phyloP scores from a whole-genome alignment of 30 jellyfish, hydroid and myxozoan species.

The Rhopilema esculentum region DNA sequence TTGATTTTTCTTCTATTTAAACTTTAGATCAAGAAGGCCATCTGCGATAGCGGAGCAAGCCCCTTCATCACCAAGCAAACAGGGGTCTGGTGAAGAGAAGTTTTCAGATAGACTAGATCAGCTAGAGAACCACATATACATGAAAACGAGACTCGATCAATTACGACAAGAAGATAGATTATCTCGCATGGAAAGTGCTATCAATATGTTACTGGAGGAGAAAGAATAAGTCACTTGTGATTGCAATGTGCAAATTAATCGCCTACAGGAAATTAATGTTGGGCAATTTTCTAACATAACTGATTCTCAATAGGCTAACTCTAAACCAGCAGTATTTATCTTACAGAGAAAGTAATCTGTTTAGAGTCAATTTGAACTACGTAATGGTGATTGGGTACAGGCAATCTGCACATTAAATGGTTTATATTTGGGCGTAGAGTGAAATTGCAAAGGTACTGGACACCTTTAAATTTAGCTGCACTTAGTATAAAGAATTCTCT shows the following conservation, averaged over 20 bases:
- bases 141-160: slow-evolving; percentile 40
- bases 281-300: too few species aligned
- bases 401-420: too few species aligned
- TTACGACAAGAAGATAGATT: slow-evolving; percentile 46
- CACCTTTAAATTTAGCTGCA: too few species aligned
- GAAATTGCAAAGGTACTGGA: too few species aligned
- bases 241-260: neutral
- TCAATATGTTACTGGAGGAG: slow-evolving; percentile 46
- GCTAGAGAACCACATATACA: slow-evolving; percentile 29
- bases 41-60: slow-evolving; percentile 32
- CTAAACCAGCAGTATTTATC: too few species aligned
- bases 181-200: slow-evolving; percentile 52
- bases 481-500: too few species aligned
- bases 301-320: too few species aligned
- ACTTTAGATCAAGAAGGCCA: slow-evolving; percentile 24
- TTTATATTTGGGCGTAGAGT: too few species aligned
- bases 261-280: neutral
- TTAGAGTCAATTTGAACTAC: too few species aligned
- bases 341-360: too few species aligned
- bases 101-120: slow-evolving; percentile 22
- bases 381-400: too few species aligned
- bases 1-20: neutral
- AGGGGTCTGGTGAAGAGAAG: neutral
- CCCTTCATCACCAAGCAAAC: slow-evolving; percentile 7
- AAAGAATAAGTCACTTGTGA: slow-evolving; percentile 13